Evolutionary conservation across 2,888 invertebrate species (phyloP), one percentile per base, ranked within the genome.

Genomic region (Diarsia mendica): DNA sequence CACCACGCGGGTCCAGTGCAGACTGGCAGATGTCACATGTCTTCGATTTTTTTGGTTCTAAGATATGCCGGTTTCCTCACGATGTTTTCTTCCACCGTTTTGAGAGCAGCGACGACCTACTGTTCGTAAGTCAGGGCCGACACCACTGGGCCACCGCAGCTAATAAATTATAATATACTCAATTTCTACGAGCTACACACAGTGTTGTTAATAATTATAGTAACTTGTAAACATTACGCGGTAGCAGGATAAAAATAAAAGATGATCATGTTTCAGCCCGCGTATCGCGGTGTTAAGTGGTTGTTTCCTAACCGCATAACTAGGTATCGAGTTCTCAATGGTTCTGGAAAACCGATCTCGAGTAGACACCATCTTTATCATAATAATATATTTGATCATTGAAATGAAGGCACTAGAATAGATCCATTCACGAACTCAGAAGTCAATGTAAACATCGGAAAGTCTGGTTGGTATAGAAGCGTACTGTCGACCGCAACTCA

Each of bases 271-370:
- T 67, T 75, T 23, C 60, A 49, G 8, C 3, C 9, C 28, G n/a
- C 9, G n/a, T 75, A 75, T 75, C 15, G 75, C 15, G n/a, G 58
- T 75, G 3, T 15, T 60, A 67, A 46, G 75, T 60, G 28, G 60
- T 67, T 20, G 15, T 20, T 11, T 60, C 15, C 9, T 61, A 51
- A 13, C 75, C 33, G 11, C 67, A 33, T 60, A 3, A 0, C 49
- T 15, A 9, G 3, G 0, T 53, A 53, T 61, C 51, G 8, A 67
- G 23, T 76, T 75, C 6, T 1, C 6, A 67, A 33, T 44, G 9
- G 63, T 44, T 44, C 44, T 44, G 39, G 4, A 1, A 23, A 63
- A 6, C 44, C 15, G 8, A 23, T 44, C n/a, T 63, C 61, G 6
- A 63, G 39, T 44, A 28, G 23, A 1, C 18, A 60, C 15, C 3